Base-by-base conservation (phyloP, 2,888 invertebrate species). In the Thumatha senex region DNA sequence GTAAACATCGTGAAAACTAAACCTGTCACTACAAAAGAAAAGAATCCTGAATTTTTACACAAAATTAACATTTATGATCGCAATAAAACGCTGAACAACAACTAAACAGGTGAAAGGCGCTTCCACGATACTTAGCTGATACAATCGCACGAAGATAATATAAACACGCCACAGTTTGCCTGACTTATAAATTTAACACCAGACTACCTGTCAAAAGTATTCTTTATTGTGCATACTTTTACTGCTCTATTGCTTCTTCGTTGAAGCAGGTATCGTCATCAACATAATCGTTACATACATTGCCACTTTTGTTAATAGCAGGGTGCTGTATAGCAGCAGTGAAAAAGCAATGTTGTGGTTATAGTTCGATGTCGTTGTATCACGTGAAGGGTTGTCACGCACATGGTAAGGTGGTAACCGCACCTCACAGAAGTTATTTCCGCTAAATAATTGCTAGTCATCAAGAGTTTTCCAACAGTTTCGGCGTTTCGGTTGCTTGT, bases 181-280 rank as follows among this genome's bases (percentile, higher is more conserved):
- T 41, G 65, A 74, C 69, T 74, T 76, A 83, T 84, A 85, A 85
- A 84, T 84, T 79, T 78, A 78, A 81, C 85, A 84, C 85, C 84
- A 84, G 85, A 80, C 83, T 56, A 58, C 58, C 75, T 79, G 79
- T 82, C 81, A 68, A 54, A 61, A 70, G 48, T 56, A 58, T 68
- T 59, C 46, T 65, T 61, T 68, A 68, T 53, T 48, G 33, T 40
- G 47, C 38, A 50, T 46, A 40, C 40, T 36, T 45, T 35, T 15
- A 38, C 35, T 44, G 39, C 33, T 35, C 29, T 29, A 31, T 30
- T 14, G 24, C 47, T 44, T 14, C 24, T 45, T 18, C 24, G 35
- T 12, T 2, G 1, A 12, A 30, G 41, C 36, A 15, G 38, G 18
- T 24, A 40, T 12, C 14, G 34, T 35, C 13, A 29, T 31, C 13